These are phyloP conservation scores for Xanthia togata DNA, from an alignment of 2,888 invertebrate genomes.

Conservation along the genomic window DNA sequence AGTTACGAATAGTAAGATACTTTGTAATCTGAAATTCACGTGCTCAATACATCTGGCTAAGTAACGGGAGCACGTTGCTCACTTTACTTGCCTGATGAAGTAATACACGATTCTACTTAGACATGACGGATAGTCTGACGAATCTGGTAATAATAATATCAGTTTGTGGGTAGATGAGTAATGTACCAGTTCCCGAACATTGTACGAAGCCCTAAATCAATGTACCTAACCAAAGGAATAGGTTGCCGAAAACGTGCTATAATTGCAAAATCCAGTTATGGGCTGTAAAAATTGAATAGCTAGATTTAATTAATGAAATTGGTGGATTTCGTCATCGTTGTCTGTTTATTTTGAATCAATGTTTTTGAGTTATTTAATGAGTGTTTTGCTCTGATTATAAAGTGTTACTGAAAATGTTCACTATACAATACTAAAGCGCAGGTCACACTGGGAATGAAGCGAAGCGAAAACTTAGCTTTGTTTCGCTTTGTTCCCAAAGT, in stretches of 20 bases:
- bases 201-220: constrained; percentile 61
- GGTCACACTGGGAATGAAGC: no score
- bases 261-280: constrained; percentile 34
- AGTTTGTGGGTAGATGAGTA: constrained; percentile 61
- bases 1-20: no score
- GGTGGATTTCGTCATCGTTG: neutral
- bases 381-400: neutral
- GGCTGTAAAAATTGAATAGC: constrained; percentile 1
- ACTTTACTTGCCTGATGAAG: constrained; percentile 6
- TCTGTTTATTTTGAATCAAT: neutral
- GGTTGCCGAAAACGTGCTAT: constrained; percentile 12
- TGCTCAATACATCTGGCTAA: no score
- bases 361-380: neutral
- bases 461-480: no score
- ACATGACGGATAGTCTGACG: constrained; percentile 49
- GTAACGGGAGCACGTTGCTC: no score
- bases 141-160: constrained; percentile 44
- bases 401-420: neutral
- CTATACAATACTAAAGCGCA: no score
- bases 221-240: neutral
- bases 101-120: constrained; percentile 25
- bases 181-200: constrained; percentile 52
- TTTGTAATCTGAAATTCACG: neutral
- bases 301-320: constrained; percentile 3
- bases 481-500: no score